These are phyloP conservation scores for Lycaena phlaeas DNA, from an alignment of 2,888 invertebrate genomes.

Conservation along the genomic window DNA sequence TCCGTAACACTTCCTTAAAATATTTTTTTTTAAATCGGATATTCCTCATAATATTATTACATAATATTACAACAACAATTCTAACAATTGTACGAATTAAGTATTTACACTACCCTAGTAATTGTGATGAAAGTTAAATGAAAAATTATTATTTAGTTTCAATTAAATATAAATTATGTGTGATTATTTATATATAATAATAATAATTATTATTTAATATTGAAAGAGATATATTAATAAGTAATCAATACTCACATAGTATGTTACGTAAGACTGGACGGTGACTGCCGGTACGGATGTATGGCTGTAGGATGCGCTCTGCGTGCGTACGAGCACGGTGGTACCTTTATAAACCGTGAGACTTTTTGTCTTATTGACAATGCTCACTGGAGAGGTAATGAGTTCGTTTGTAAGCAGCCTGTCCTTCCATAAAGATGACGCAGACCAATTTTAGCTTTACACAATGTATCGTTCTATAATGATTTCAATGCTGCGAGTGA, in stretches of 20 bases:
- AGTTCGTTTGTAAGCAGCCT: constrained; percentile 62
- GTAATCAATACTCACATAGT: background rate
- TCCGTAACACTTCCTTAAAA: no score
- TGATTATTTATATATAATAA: background rate
- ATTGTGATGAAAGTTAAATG: background rate
- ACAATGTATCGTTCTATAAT: constrained; percentile 47
- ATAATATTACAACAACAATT: no score
- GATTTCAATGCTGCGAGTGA: constrained; percentile 18
- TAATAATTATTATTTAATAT: background rate
- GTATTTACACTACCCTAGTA: background rate
- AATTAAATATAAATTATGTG: background rate
- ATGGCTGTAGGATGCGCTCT: constrained; percentile 58
- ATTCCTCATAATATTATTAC: no score
- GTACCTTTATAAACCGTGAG: constrained; percentile 69
- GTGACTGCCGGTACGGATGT: no score
- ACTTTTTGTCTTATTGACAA: constrained; percentile 69
- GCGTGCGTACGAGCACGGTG: constrained; percentile 41
- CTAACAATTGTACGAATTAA: no score
- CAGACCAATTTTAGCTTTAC: constrained; percentile 42
- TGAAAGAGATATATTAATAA: background rate
- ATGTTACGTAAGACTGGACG: constrained; percentile 31
- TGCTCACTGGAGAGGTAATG: constrained; percentile 61
- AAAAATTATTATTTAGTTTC: background rate
- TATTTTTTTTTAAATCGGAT: no score
- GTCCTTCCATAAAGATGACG: constrained; percentile 63